Conservation (phyloP, 2,113 vertebrate genomes). For the Anolis carolinensis region DNA sequence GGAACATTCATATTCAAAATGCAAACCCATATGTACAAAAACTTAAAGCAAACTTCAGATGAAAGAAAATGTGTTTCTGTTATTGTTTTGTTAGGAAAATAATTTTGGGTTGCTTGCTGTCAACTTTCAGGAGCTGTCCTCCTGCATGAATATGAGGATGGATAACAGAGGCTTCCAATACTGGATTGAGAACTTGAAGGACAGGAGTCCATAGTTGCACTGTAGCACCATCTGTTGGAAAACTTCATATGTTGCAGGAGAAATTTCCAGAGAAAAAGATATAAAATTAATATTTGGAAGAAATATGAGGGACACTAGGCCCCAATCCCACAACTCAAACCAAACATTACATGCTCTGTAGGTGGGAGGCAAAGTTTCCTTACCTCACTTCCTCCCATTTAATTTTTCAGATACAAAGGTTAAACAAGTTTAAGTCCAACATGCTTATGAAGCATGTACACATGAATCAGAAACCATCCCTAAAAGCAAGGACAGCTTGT, state of each 20-base stretch:
- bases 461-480: background rate
- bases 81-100: background rate
- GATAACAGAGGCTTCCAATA: background rate
- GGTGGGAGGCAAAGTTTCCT: background rate
- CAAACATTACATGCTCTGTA: background rate
- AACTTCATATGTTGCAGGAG: background rate
- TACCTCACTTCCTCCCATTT: background rate
- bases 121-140: background rate
- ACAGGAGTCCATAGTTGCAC: background rate
- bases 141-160: no score
- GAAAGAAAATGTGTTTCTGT: background rate
- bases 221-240: conserved; percentile 27
- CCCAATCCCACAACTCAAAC: background rate
- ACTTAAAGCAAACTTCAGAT: background rate
- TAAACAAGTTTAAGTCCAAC: background rate
- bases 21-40: background rate
- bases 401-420: no score
- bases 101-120: background rate
- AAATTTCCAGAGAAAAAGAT: no score
- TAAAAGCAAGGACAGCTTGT: background rate
- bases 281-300: background rate
- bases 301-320: background rate
- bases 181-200: background rate
- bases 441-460: no score
- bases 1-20: background rate